phyloP scores from a whole-genome alignment of 2,113 vertebrate genomes.

The Ailuropoda melanoleuca region DNA sequence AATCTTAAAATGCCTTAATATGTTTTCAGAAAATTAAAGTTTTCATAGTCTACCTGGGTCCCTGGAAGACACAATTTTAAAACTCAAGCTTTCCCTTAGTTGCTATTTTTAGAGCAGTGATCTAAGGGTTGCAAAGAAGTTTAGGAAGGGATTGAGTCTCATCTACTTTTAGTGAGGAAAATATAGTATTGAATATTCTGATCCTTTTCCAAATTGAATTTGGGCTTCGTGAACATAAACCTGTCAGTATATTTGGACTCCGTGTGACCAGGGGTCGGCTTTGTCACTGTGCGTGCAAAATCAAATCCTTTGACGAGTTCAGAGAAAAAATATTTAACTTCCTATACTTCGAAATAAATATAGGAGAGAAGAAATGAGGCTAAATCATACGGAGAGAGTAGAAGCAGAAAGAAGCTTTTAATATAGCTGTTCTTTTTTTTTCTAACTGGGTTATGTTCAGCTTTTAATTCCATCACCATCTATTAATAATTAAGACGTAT shows the following conservation, averaged over 20 bases:
- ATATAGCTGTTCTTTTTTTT: not conserved
- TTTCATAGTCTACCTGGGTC: not conserved
- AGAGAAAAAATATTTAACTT: not conserved
- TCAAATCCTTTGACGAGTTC: not conserved
- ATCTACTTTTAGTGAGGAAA: not conserved
- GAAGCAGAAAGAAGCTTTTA: not conserved
- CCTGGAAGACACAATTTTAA: not conserved
- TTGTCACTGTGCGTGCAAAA: not conserved
- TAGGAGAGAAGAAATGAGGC: slow-evolving; percentile 13
- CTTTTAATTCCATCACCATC: slow-evolving; percentile 33
- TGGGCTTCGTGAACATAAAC: not conserved
- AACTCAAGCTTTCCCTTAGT: not conserved
- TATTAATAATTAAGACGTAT: not conserved
- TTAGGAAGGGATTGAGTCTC: not conserved
- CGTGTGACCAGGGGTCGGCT: fast-evolving
- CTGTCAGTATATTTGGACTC: not conserved
- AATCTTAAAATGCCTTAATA: not conserved
- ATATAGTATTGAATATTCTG: not conserved
- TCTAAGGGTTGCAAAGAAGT: not conserved
- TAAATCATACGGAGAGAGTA: not conserved
- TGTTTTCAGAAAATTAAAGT: not conserved
- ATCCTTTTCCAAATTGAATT: not conserved
- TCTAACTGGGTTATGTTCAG: not conserved
- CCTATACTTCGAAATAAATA: not conserved
- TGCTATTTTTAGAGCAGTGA: not conserved